Percentiles rank a stretch among this genome's conserved stretches.
Conservation (phyloP, 1,140 invertebrate genomes). For the Pseudobourletiella spinata region DNA sequence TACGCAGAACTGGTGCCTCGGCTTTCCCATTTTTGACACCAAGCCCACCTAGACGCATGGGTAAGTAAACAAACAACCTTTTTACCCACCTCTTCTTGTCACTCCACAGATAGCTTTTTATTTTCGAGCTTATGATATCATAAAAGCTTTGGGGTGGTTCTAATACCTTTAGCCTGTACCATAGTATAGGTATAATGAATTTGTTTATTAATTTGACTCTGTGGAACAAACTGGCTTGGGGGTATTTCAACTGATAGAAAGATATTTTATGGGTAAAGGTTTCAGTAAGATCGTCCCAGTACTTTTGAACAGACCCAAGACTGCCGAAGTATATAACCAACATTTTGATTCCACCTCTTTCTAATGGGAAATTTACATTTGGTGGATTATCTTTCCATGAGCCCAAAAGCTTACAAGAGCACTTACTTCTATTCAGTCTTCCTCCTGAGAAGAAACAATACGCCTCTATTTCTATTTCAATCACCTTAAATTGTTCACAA, state of each 20-base stretch:
- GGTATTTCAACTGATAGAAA: background rate
- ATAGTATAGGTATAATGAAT: background rate
- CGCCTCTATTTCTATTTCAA: background rate
- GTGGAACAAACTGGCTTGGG: background rate
- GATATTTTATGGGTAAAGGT: background rate
- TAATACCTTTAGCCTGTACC: background rate
- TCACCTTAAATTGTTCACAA: background rate
- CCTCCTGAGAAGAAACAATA: background rate
- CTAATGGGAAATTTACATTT: background rate
- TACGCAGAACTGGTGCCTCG: too few species aligned
- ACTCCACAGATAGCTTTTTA: too few species aligned
- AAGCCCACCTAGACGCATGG: too few species aligned
- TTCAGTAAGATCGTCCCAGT: background rate
- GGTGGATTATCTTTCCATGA: background rate
- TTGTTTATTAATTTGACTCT: constrained; percentile 6
- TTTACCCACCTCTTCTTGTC: too few species aligned
- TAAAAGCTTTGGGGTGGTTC: too few species aligned
- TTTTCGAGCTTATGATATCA: too few species aligned
- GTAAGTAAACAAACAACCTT: too few species aligned
- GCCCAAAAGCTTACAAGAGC: background rate
- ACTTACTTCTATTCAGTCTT: background rate
- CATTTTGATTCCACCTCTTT: background rate
- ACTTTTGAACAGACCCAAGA: background rate
- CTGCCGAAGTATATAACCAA: constrained; percentile 6
- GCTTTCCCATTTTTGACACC: too few species aligned